Percentiles rank a stretch among this genome's conserved stretches.
These are phyloP conservation scores for Apamea crenata DNA, from an alignment of 2,888 invertebrate species.

Conservation along the genomic window DNA sequence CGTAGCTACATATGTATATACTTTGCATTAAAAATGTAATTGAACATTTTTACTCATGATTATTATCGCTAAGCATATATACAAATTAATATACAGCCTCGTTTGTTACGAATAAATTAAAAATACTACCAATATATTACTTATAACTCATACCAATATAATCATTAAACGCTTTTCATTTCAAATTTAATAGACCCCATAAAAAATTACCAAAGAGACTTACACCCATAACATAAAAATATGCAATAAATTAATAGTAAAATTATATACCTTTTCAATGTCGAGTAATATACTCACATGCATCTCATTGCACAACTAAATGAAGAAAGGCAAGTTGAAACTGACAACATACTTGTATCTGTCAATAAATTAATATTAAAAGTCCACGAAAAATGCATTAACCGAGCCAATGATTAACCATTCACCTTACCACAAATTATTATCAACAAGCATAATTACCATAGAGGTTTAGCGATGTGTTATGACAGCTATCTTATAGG, in stretches of 20 bases:
- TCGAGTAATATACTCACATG: constrained; percentile 25
- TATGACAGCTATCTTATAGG: constrained; percentile 48
- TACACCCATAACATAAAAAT: constrained; percentile 32
- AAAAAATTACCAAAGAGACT: constrained; percentile 22
- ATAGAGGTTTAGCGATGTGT: constrained; percentile 60
- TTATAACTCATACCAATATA: neutral
- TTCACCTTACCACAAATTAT: constrained; percentile 65
- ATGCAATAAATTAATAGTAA: constrained; percentile 37
- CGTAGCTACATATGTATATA: neutral
- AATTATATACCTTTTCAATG: constrained; percentile 58
- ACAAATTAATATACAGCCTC: constrained; percentile 18
- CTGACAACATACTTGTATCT: constrained; percentile 31
- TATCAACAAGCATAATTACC: constrained; percentile 51
- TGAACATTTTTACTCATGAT: constrained; percentile 5
- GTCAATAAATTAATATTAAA: constrained; percentile 53
- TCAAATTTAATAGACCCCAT: constrained; percentile 17
- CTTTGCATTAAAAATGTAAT: neutral
- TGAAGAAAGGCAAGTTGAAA: constrained; percentile 45
- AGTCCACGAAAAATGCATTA: constrained; percentile 55
- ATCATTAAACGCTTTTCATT: constrained; percentile 12
- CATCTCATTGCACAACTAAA: constrained; percentile 54
- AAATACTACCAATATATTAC: constrained; percentile 10
- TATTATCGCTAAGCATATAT: neutral
- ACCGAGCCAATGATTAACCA: constrained; percentile 58
- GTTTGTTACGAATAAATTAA: neutral